phyloP scores from a whole-genome alignment of 2,888 invertebrate genomes.

The Lycocerus yunnanus region DNA sequence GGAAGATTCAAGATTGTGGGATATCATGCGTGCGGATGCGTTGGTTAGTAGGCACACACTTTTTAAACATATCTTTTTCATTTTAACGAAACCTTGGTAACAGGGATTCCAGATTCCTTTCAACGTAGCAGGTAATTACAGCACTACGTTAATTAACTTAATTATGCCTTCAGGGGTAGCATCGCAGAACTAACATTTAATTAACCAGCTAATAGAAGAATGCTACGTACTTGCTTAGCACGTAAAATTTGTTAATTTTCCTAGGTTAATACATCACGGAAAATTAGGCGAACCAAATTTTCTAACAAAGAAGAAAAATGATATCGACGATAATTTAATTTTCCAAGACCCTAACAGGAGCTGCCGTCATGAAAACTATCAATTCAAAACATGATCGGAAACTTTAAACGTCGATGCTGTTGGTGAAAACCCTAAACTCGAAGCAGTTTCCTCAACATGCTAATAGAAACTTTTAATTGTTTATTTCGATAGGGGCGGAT shows the following conservation, averaged over 20 bases:
- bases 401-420: not conserved
- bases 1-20: conserved; percentile 13
- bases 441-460: not conserved
- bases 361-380: not conserved
- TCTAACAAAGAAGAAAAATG: not conserved
- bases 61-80: not conserved
- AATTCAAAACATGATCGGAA: not conserved
- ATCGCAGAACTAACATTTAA: not conserved
- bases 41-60: conserved; percentile 5
- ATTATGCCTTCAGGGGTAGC: not conserved
- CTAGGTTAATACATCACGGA: not conserved
- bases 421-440: not conserved
- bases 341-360: not conserved
- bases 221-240: not conserved
- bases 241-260: not conserved
- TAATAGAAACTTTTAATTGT: not conserved
- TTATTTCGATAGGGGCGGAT: not conserved
- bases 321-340: not conserved
- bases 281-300: not conserved
- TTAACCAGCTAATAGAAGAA: not conserved
- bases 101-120: not conserved
- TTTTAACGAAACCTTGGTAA: not conserved
- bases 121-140: not conserved
- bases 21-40: conserved; percentile 15
- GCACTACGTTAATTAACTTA: not conserved